These are phyloP conservation scores for Hyla sarda DNA, from an alignment of 2,113 vertebrate genomes.

Conservation along the genomic window DNA sequence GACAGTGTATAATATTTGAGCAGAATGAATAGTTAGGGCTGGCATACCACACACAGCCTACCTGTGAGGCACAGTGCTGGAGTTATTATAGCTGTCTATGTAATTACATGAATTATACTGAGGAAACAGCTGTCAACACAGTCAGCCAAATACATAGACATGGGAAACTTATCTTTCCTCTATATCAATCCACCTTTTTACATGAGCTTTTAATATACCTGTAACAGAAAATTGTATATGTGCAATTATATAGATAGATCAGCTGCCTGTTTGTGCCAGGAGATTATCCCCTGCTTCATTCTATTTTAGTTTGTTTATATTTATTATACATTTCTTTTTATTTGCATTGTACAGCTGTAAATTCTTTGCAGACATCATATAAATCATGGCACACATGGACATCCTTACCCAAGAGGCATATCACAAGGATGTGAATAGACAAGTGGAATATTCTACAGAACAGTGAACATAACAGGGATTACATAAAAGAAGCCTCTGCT, in stretches of 20 bases:
- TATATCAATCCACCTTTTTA: neutral
- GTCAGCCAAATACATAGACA: neutral
- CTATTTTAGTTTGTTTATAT: neutral
- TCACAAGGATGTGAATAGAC: neutral
- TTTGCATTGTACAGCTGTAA: neutral
- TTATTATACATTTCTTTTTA: neutral
- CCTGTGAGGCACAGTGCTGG: conserved; percentile 42
- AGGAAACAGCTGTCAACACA: conserved; percentile 56
- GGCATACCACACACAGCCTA: conserved; percentile 54
- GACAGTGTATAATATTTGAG: conserved; percentile 16
- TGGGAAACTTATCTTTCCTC: conserved; percentile 29
- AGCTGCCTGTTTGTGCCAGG: neutral
- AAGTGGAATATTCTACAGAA: neutral
- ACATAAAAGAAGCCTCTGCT: neutral
- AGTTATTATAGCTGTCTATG: conserved; percentile 20
- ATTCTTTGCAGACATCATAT: neutral
- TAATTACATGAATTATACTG: conserved; percentile 52
- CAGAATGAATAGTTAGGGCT: neutral
- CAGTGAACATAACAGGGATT: neutral
- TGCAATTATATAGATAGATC: neutral
- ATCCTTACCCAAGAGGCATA: neutral
- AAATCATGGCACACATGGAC: neutral
- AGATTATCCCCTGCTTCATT: conserved; percentile 5
- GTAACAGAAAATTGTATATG: neutral
- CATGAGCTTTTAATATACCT: neutral